These are phyloP conservation scores for Anthrax anthrax DNA, from an alignment of 2,888 invertebrate species.

Conservation along the genomic window DNA sequence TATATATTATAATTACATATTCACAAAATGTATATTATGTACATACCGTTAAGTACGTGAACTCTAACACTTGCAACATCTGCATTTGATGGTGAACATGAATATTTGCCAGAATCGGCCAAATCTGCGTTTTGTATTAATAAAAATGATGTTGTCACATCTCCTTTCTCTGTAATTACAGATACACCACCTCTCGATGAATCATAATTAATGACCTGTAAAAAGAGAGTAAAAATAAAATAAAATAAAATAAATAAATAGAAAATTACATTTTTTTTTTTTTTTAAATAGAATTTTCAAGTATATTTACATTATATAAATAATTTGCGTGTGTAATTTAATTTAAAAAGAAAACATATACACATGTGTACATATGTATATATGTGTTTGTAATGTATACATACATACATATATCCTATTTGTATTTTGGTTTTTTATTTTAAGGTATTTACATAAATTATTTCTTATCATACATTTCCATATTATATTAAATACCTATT, in stretches of 20 bases:
- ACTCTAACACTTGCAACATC: conserved; percentile 64
- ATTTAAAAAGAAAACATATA: no score
- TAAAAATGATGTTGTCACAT: conserved; percentile 63
- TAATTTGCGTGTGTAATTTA: no score
- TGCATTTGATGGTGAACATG: conserved; percentile 67
- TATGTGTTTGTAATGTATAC: no score
- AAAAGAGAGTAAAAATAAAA: conserved; percentile 3
- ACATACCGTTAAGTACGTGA: conserved; percentile 68
- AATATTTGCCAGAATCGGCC: conserved; percentile 65
- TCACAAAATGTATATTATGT: conserved; percentile 3
- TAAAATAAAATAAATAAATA: conserved; percentile 14
- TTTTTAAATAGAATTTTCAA: background rate
- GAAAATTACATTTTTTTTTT: background rate
- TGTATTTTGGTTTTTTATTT: no score
- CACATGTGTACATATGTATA: no score
- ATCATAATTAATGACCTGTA: conserved; percentile 63
- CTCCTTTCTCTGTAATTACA: conserved; percentile 67
- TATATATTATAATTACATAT: no score
- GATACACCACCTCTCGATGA: conserved; percentile 63
- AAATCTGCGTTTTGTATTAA: conserved; percentile 62
- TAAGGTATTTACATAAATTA: no score
- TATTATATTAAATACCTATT: no score
- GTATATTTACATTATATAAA: background rate
- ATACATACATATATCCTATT: no score
- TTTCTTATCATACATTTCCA: no score